These are phyloP conservation scores for Oceanodroma leucorhoa DNA, from an alignment of 2,797 vertebrate species.

Conservation along the genomic window DNA sequence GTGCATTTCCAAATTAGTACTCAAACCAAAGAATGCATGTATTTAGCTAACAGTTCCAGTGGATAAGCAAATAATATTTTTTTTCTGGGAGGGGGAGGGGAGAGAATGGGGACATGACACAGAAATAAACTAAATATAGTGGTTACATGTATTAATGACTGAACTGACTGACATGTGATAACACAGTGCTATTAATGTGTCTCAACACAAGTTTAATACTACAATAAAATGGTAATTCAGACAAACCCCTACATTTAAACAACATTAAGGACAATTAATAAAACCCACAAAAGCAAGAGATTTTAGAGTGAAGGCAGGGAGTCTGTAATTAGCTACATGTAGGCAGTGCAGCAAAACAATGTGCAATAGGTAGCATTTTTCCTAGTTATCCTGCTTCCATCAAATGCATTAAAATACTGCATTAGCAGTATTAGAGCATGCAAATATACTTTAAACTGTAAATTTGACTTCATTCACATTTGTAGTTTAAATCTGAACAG, in stretches of 20 bases:
- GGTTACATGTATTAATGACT: neutral
- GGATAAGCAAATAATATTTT: neutral
- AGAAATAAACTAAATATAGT: neutral
- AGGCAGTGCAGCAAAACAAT: neutral
- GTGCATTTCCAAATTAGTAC: neutral
- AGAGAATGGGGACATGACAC: neutral
- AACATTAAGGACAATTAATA: neutral
- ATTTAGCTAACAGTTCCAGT: neutral
- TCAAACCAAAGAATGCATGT: neutral
- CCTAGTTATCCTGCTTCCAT: neutral
- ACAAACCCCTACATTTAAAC: neutral
- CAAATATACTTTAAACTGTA: neutral
- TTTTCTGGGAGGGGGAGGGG: rapidly evolving
- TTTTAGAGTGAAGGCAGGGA: constrained; percentile 5
- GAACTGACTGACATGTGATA: neutral
- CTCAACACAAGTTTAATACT: constrained; percentile 18
- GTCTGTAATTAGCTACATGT: constrained; percentile 65
- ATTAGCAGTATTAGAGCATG: neutral
- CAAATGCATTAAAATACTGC: neutral
- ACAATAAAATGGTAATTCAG: constrained; percentile 37
- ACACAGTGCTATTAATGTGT: neutral
- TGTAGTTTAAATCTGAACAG: neutral
- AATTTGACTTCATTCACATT: neutral
- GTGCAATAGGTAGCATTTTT: neutral
- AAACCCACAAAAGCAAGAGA: constrained; percentile 24